Base-by-base conservation (phyloP, 2,113 vertebrate species). In the Bostrychus sinensis region DNA sequence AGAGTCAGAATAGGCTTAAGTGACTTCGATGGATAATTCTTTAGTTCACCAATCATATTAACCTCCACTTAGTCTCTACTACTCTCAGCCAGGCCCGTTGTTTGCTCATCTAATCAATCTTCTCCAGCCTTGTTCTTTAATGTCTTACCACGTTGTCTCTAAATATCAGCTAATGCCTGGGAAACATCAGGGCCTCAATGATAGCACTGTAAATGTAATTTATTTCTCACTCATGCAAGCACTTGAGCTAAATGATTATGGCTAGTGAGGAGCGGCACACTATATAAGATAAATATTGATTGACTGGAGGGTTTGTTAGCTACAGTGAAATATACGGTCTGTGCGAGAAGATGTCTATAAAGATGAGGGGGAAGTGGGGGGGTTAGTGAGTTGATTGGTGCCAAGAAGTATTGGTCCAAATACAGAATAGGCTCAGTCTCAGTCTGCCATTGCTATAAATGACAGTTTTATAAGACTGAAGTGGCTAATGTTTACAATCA, bases 271-370 rank as follows among this genome's bases (percentile, higher is more conserved):
- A 86, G 80, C 78, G 46, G 75, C 77, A 50, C 72, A 57, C 79
- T 88, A 57, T 82, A 89, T 87, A 82, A 88, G 84, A 91, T 91
- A 89, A 87, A 89, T 91, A 89, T 91, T 89, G 89, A 91, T 91
- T 87, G 84, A 78, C 70, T 78, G 81, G 74, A 78, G 76, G 83
- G 78, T 86, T 88, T 88, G 83, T 89, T 86, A 88, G 83, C 75
- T 65, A 74, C 81, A 79, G 69, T 56, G 78, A 76, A 61, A 69
- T 71, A 80, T 73, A 77, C 42, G 68, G 66, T 61, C 68, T 72
- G 75, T 70, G 75, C 41, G 68, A 60, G 64, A 56, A 65, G 68
- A 53, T 26, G 58, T 62, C 70, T 72, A 28, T 67, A 70, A 72
- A 74, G 68, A 70, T 60, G 55, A 62, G 68, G 71, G 45, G 43